Evolutionary conservation across 2,113 vertebrate species (phyloP).

Genomic region (Burhinus oedicnemus): DNA sequence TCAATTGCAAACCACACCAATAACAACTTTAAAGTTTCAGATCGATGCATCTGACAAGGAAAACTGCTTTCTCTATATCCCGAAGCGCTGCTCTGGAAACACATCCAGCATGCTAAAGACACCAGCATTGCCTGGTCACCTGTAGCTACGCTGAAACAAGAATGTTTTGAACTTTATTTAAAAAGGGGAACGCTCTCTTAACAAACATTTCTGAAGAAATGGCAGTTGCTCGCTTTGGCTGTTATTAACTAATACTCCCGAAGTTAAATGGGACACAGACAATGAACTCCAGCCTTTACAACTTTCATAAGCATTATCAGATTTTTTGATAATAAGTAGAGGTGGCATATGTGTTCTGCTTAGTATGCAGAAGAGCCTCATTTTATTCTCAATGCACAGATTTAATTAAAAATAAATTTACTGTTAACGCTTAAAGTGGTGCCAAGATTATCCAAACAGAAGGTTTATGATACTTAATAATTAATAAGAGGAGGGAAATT

Average conservation of each 20-base stretch:
- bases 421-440: slow-evolving; percentile 78
- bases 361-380: slow-evolving; percentile 59
- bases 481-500: slow-evolving; percentile 73
- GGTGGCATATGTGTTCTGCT: slow-evolving; percentile 65
- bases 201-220: background rate
- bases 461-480: slow-evolving; percentile 83
- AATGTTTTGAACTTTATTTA: background rate
- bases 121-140: background rate
- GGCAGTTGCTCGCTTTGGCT: background rate
- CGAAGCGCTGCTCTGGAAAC: background rate
- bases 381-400: slow-evolving; percentile 76
- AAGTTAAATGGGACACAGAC: slow-evolving; percentile 62
- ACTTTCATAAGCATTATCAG: slow-evolving; percentile 61
- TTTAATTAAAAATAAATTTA: slow-evolving; percentile 87
- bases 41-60: background rate
- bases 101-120: background rate
- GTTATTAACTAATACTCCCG: background rate
- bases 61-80: background rate
- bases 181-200: background rate
- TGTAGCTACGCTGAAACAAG: background rate
- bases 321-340: slow-evolving; percentile 67
- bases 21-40: background rate
- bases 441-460: slow-evolving; percentile 77
- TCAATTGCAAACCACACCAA: background rate
- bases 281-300: slow-evolving; percentile 57